Base-by-base conservation (phyloP, 2,888 invertebrate genomes). In the Acanthosepion lycidas region DNA sequence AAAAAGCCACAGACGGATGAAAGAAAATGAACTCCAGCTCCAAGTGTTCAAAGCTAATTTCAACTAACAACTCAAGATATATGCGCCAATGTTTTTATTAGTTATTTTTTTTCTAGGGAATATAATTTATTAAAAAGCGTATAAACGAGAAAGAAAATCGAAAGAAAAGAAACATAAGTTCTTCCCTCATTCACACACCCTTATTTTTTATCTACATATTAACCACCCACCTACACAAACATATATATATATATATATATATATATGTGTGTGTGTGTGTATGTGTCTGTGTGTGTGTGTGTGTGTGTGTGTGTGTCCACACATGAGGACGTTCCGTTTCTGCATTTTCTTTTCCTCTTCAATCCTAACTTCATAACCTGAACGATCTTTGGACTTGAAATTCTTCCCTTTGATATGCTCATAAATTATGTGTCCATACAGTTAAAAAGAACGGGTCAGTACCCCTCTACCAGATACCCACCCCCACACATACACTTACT, bases 371-470 rank as follows among this genome's bases (percentile, higher is more conserved):
- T 78, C 78, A 33, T 78, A 78, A 78, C 78, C 78, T 33, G 12
- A 78, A 78, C n/a, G 78, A 78, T 78, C 78, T 78, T n/a, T n/a
- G 33, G n/a, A n/a, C 78, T 78, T 78, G 78, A 78, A 78, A 78
- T 78, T 78, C 78, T n/a, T 78, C n/a, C n/a, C n/a, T 78, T 78
- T 78, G 78, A 78, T 78, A 78, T 78, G 78, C n/a, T 78, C 78
- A 18, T 78, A 78, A 78, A 78, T 78, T 33, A 78, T 78, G 78
- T 15, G 78, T 33, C n/a, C n/a, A n/a, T 78, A n/a, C n/a, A 78
- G 78, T 78, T n/a, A 78, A 78, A 78, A 78, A 78, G 78, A 78
- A 78, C 8, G n/a, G 78, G 28, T 78, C 78, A 78, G 78, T 78
- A 9, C 28, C 78, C 78, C n/a, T 42, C 42, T 42, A 42, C 42